Base-by-base conservation (phyloP, 1,140 invertebrate species). In the Drosophila pallidifrons region DNA sequence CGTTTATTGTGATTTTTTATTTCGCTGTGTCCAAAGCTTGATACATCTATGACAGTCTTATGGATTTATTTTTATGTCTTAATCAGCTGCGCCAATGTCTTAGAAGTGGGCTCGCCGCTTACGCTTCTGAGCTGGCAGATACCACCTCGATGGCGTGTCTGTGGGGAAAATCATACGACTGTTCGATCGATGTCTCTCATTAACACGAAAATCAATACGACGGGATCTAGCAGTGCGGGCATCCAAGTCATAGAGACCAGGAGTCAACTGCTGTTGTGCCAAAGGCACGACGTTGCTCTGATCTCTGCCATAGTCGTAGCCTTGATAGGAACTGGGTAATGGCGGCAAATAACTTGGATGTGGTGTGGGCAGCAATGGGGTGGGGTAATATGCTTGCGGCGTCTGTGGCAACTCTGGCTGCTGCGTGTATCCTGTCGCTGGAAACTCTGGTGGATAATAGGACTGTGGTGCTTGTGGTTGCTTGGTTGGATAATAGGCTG, bases 111-210 rank as follows among this genome's bases (percentile, higher is more conserved):
- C 49, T 28, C 57, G 85, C 46, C 71, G 54, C 11, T 60, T 60
- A 5, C 65, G 69, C 47, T 71, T 82, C 54, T 63, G 51, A n/a
- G 67, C 63, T 30, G 68, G 58, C 5, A 59, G 57, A 67, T 73
- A 61, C 16, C 35, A 30, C n/a, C 43, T 58, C n/a, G 58, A 28
- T 35, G 49, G n/a, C 0, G 13, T 10, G 1, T 57, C 76, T 1
- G 68, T 66, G 51, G 85, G 85, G 51, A 89, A 89, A 4, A 85
- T 58, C 74, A 89, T 85, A 28, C 81, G 78, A 68, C 59, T 54
- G 15, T 70, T 78, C 1, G 64, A 28, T 3, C 81, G 66, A 11
- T 69, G 66, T 20, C 85, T 52, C 41, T 89, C 85, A 35, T 89
- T 89, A 16, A 70, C 67, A 28, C 72, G 59, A 38, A 79, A 89